Percentiles rank a stretch among this genome's conserved stretches.
Conservation (phyloP, 1,140 invertebrate species). For the Danaus plexippus region DNA sequence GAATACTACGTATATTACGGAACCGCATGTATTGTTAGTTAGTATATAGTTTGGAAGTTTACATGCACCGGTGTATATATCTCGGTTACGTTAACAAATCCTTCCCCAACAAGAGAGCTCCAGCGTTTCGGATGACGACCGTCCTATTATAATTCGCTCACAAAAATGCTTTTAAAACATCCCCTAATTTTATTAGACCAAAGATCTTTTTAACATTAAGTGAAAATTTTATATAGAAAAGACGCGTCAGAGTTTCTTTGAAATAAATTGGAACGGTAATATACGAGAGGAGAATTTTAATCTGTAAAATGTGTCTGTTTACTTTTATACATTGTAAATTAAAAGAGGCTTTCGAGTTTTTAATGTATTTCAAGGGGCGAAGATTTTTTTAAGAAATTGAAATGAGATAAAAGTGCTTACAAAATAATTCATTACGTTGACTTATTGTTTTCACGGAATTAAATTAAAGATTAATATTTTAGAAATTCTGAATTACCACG, state of each 20-base stretch:
- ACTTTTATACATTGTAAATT: too few relatives aligned
- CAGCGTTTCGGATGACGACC: slow-evolving; percentile 12
- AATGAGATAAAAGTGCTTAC: too few relatives aligned
- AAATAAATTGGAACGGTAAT: slow-evolving; percentile 16
- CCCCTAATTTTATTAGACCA: slow-evolving; percentile 42
- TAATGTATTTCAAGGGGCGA: too few relatives aligned
- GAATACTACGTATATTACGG: slow-evolving; percentile 12
- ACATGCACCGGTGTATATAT: slow-evolving; percentile 12
- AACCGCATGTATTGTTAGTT: slow-evolving; percentile 19
- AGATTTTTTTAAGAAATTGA: too few relatives aligned
- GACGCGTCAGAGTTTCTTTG: slow-evolving; percentile 18
- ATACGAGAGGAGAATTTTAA: slow-evolving; percentile 10
- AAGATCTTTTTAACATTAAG: slow-evolving; percentile 18
- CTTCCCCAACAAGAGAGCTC: slow-evolving; percentile 1
- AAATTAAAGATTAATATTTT: too few relatives aligned
- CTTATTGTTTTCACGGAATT: too few relatives aligned
- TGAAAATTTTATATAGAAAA: slow-evolving; percentile 19
- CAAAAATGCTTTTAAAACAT: slow-evolving; percentile 48
- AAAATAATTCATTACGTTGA: too few relatives aligned
- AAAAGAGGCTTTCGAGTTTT: too few relatives aligned
- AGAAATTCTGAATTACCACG: too few relatives aligned
- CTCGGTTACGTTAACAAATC: slow-evolving; percentile 10
- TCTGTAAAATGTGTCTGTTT: slow-evolving; percentile 12
- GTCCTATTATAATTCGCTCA: slow-evolving; percentile 35
- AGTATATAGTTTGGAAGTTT: slow-evolving; percentile 18